A percentile compares a stretch with the other conserved stretches of the same genome.
Evolutionary conservation across 2,888 invertebrate species (phyloP).

Genomic region (Timema podura): DNA sequence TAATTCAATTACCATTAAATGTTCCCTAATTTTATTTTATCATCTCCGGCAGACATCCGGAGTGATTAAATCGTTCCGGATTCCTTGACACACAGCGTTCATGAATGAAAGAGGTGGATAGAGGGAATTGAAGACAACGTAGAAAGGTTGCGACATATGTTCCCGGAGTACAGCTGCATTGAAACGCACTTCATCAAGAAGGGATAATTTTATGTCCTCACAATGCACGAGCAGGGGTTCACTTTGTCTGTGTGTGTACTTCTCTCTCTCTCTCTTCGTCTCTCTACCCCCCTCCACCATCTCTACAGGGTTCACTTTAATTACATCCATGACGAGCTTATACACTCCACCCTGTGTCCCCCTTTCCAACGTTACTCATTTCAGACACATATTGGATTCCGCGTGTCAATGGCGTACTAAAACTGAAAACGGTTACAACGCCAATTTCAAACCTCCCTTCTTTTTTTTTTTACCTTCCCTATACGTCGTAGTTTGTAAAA

Average conservation of each 20-base stretch:
- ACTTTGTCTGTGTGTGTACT: neutral
- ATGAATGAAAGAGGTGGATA: no score
- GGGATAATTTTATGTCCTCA: neutral
- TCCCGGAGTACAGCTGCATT: neutral
- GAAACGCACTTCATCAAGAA: neutral
- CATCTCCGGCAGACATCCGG: no score
- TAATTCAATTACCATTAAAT: no score
- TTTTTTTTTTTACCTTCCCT: no score
- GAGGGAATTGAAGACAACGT: no score
- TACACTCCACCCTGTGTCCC: neutral
- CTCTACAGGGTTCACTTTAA: constrained; percentile 12
- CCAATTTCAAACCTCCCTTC: no score
- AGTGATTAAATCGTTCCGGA: no score
- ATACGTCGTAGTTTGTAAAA: no score
- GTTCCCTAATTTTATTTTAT: no score
- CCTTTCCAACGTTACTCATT: constrained; percentile 13
- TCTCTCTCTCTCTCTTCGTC: neutral
- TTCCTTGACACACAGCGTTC: no score
- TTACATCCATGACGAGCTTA: constrained; percentile 14
- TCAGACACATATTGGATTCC: constrained; percentile 14
- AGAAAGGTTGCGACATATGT: no score
- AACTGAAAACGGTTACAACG: no score
- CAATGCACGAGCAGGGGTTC: neutral
- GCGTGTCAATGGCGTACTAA: neutral
- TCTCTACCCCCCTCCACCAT: neutral